phyloP scores from a whole-genome alignment of 2,113 vertebrate species.

The Centropus unirufus region DNA sequence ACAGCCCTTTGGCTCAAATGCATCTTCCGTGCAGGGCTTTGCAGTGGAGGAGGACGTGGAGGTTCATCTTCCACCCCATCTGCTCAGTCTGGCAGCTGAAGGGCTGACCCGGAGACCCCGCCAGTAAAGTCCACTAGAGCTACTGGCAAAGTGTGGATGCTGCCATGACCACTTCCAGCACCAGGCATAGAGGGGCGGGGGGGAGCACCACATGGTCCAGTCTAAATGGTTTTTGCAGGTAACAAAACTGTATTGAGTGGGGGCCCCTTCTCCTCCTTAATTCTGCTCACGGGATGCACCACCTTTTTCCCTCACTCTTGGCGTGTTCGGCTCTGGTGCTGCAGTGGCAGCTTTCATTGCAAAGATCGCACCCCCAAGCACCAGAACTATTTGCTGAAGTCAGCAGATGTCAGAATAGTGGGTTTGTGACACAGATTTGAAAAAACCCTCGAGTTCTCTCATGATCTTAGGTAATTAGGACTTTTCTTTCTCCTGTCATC shows the following conservation, averaged over 20 bases:
- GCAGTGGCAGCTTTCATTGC: not conserved
- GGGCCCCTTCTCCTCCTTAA: not conserved
- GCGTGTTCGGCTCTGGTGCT: not conserved
- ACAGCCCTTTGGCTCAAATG: not conserved
- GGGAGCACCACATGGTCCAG: fast-evolving
- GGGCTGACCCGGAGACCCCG: not conserved
- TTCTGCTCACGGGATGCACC: not conserved
- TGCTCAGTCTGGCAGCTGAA: not conserved
- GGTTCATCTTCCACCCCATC: not conserved
- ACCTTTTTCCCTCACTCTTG: fast-evolving
- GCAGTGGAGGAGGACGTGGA: fast-evolving
- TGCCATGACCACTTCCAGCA: not conserved
- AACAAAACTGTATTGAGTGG: not conserved
- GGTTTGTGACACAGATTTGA: not conserved
- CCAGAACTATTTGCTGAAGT: not conserved
- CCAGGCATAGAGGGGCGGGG: not conserved
- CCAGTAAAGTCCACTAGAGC: not conserved
- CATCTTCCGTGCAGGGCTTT: not conserved
- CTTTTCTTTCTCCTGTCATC: not conserved
- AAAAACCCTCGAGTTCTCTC: not conserved
- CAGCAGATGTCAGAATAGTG: not conserved
- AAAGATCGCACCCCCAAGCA: not conserved
- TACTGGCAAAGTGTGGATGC: not conserved
- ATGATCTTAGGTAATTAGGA: not conserved
- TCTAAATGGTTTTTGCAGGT: not conserved